Base-by-base conservation (phyloP, 2,797 vertebrate species). In the Melanotaenia parkinsoni region DNA sequence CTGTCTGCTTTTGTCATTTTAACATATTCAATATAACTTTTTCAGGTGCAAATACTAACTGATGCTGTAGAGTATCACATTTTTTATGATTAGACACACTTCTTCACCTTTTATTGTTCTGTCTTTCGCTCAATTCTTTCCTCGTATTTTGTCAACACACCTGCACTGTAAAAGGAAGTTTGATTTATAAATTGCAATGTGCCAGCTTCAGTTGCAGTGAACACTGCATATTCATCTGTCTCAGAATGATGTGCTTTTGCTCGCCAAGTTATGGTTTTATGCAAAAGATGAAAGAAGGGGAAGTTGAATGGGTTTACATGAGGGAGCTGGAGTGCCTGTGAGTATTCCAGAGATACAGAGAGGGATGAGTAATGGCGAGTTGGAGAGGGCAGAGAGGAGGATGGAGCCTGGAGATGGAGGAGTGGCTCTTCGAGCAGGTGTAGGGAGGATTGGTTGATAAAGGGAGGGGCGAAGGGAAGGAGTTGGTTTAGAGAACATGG, bases 381-480 rank as follows among this genome's bases (percentile, higher is more conserved):
- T 77, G 83, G 77, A 82, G 77, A 86, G 82, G 81, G 77, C 73
- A 86, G 82, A 77, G 86, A 83, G 64, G 85, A 88, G 85, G 74
- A 81, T 82, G 77, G 79, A 86, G 89, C 80, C 82, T 73, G 72
- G 85, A 85, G 83, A 88, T 58, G 64, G 83, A 90, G 82, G 84
- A 89, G 88, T 88, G 90, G 87, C 90, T 89, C 79, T 81, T 70
- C 18, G 80, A 90, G 86, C 90, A 90, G 91, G 90, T 90, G 91
- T 87, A 77, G 79, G 74, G 74, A 81, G 73, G 77, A 73, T 35
- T 81, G 76, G 80, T 81, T 62, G 62, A 77, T 68, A 16, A 72
- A 84, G 70, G 81, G 76, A 76, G 80, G 80, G 77, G 82, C 43
- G 33, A 72, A 64, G 54, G 68, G 43, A 74, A 76, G 72, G 30